Percentiles rank a stretch among this genome's conserved stretches.
phyloP scores from a whole-genome alignment of 2,888 invertebrate genomes.

The Sarcophaga variegata region DNA sequence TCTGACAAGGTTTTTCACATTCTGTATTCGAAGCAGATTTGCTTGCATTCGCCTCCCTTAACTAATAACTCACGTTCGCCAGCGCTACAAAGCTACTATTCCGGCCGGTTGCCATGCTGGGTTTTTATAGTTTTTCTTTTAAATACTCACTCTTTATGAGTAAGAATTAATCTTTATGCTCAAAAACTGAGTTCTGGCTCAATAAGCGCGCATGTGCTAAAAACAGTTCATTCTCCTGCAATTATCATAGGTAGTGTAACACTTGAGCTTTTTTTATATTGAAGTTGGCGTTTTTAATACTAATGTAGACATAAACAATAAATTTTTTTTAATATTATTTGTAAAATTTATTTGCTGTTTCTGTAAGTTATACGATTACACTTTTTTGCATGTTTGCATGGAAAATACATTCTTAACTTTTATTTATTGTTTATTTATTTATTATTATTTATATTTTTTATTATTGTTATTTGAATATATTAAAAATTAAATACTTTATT shows the following conservation, averaged over 20 bases:
- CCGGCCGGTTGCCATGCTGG: slow-evolving; percentile 79
- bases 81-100: slow-evolving; percentile 81
- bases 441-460: too few relatives aligned
- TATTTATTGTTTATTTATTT: too few relatives aligned
- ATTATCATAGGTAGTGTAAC: background rate
- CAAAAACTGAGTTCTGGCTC: slow-evolving; percentile 6
- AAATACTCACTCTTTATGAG: slow-evolving; percentile 52
- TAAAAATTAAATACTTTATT: too few relatives aligned
- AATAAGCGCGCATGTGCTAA: slow-evolving; percentile 44
- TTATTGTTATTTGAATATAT: too few relatives aligned
- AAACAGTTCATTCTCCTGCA: background rate
- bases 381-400: too few relatives aligned
- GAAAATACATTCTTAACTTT: too few relatives aligned
- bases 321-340: too few relatives aligned
- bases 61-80: slow-evolving; percentile 70
- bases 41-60: slow-evolving; percentile 6
- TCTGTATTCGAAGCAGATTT: slow-evolving; percentile 29
- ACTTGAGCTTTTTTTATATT: too few relatives aligned
- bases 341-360: too few relatives aligned
- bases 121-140: slow-evolving; percentile 78
- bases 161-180: background rate
- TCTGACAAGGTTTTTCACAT: slow-evolving; percentile 47
- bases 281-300: too few relatives aligned
- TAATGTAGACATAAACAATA: too few relatives aligned
- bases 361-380: too few relatives aligned